A percentile compares a stretch with the other conserved stretches of the same genome.
phyloP scores from a whole-genome alignment of 2,888 invertebrate genomes.

The Bruchidius siliquastri region DNA sequence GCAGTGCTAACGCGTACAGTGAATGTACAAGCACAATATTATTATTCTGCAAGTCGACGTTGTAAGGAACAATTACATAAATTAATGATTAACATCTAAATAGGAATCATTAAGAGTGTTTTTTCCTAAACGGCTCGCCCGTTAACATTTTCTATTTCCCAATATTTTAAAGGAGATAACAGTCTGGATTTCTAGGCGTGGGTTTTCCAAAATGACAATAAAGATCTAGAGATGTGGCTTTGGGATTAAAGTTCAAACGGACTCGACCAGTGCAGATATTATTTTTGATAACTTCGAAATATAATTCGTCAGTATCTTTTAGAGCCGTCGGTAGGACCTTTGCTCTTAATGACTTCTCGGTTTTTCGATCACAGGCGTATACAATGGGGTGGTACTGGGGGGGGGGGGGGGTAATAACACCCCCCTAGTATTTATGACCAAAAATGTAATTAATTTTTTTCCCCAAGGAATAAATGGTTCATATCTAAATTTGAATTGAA shows the following conservation, averaged over 20 bases:
- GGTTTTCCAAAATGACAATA: not conserved
- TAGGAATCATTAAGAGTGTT: not conserved
- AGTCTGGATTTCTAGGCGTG: not conserved
- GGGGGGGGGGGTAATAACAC: too few species aligned
- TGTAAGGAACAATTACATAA: not conserved
- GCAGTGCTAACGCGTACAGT: not conserved
- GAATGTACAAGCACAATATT: not conserved
- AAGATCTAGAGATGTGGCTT: not conserved
- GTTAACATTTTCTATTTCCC: not conserved
- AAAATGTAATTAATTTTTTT: too few species aligned
- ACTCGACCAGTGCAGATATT: too few species aligned
- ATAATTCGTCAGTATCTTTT: too few species aligned
- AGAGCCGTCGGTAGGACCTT: too few species aligned
- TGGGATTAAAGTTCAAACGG: not conserved
- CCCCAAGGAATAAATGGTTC: too few species aligned
- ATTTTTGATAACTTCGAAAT: too few species aligned
- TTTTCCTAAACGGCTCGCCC: not conserved
- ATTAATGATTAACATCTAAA: not conserved
- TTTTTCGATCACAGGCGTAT: too few species aligned
- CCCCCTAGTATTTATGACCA: too few species aligned
- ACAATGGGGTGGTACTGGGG: too few species aligned
- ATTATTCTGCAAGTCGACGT: not conserved
- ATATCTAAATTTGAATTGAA: too few species aligned
- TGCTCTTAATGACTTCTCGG: too few species aligned
- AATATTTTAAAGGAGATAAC: not conserved